A percentile compares a stretch with the other conserved stretches of the same genome.
phyloP scores from a whole-genome alignment of 2,797 vertebrate genomes.

The Rhadinocentrus ornatus region DNA sequence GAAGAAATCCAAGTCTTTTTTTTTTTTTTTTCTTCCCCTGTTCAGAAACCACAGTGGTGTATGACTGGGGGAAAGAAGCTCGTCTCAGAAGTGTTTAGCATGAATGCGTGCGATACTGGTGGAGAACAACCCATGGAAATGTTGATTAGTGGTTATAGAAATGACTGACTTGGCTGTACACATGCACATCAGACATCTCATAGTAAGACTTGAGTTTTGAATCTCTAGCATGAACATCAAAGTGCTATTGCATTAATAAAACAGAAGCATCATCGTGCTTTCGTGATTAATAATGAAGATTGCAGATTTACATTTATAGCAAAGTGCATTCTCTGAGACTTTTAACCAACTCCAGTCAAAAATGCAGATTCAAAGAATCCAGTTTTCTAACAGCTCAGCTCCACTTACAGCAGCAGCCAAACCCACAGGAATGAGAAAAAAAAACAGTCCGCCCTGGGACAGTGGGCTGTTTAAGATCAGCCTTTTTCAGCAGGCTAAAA shows the following conservation, averaged over 20 bases:
- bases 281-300: constrained; percentile 32
- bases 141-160: constrained; percentile 6
- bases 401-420: constrained; percentile 26
- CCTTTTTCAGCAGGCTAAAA: constrained; percentile 30
- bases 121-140: constrained; percentile 5
- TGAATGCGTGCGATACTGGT: not conserved
- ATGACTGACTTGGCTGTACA: constrained; percentile 9
- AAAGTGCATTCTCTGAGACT: constrained; percentile 44
- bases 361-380: constrained; percentile 31
- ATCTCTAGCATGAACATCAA: constrained; percentile 15
- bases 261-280: constrained; percentile 8
- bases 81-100: constrained; percentile 6
- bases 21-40: constrained; percentile 9
- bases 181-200: constrained; percentile 31
- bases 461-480: constrained; percentile 18
- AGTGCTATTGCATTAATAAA: constrained; percentile 40
- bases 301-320: constrained; percentile 50
- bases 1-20: constrained; percentile 3
- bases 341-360: constrained; percentile 27
- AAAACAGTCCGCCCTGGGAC: constrained; percentile 20
- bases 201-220: not conserved
- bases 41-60: constrained; percentile 21
- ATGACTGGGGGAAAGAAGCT: constrained; percentile 20
- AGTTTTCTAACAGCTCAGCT: constrained; percentile 32
- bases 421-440: constrained; percentile 60